Percentiles rank a stretch among this genome's conserved stretches.
These are phyloP conservation scores for Vanessa atalanta DNA, from an alignment of 1,140 invertebrate genomes.

Conservation along the genomic window DNA sequence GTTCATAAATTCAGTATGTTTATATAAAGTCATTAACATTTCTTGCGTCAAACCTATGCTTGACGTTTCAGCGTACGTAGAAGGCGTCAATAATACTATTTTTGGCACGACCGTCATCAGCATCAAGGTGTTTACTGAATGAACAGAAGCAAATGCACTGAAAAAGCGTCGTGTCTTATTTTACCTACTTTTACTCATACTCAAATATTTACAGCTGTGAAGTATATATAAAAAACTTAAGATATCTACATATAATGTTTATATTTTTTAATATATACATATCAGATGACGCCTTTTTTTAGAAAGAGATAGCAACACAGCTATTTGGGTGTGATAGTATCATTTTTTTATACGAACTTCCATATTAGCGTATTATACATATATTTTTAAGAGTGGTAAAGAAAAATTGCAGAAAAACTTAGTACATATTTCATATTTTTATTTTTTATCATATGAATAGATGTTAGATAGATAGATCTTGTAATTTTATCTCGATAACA, in stretches of 20 bases:
- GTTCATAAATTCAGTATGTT: constrained; percentile 29
- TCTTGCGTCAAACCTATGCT: constrained; percentile 59
- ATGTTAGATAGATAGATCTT: no score
- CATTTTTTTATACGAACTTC: no score
- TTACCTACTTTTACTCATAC: not conserved
- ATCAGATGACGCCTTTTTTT: no score
- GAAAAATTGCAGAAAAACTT: no score
- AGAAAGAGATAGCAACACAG: no score
- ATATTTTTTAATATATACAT: no score
- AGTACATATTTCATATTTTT: no score
- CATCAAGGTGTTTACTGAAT: constrained; percentile 56
- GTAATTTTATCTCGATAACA: not conserved
- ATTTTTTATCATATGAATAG: no score
- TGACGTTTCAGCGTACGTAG: constrained; percentile 46
- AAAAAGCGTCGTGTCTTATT: not conserved
- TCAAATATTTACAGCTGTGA: not conserved
- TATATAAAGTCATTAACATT: constrained; percentile 55
- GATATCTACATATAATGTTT: not conserved
- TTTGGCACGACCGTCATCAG: constrained; percentile 51
- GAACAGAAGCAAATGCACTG: constrained; percentile 49
- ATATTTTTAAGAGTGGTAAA: no score
- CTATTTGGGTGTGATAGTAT: no score
- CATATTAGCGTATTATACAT: no score
- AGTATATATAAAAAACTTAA: not conserved
- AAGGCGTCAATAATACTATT: constrained; percentile 58